These are phyloP conservation scores for Neodiprion pinetum DNA, from an alignment of 1,140 invertebrate genomes.

Conservation along the genomic window DNA sequence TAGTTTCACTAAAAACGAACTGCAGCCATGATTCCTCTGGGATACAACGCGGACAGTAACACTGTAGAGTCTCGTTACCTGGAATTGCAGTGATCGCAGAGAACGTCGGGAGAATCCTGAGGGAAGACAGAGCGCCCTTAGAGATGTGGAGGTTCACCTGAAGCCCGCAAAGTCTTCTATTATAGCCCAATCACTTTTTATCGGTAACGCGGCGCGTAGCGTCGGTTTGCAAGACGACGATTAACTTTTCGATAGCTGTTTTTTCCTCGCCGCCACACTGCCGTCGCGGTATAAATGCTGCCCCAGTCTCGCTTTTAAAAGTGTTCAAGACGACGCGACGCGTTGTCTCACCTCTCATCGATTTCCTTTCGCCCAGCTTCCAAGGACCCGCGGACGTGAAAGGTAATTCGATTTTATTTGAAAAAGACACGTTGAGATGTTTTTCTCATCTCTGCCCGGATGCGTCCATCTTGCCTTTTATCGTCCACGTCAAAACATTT, in stretches of 20 bases:
- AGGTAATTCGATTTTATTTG: neutral
- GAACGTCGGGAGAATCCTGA: neutral
- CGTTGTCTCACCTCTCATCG: neutral
- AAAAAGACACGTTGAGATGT: neutral
- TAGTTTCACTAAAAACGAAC: neutral
- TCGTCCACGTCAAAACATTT: neutral
- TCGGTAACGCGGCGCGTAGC: neutral
- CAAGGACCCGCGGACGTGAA: neutral
- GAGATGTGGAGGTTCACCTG: neutral
- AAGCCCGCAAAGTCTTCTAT: neutral
- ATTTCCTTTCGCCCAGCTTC: neutral
- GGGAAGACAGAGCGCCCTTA: neutral
- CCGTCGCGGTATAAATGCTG: neutral
- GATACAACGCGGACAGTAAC: neutral
- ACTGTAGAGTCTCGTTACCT: conserved; percentile 7
- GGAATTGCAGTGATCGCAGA: conserved; percentile 2
- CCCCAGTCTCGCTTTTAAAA: neutral
- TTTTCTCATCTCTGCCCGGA: neutral
- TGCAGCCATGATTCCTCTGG: neutral
- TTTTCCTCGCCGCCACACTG: neutral
- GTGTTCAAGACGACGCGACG: neutral
- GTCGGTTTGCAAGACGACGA: neutral
- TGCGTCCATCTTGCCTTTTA: neutral
- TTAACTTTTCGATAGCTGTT: neutral
- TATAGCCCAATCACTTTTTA: neutral